Conservation (phyloP, 2,888 invertebrate species). For the Agrenia bidenticulata region DNA sequence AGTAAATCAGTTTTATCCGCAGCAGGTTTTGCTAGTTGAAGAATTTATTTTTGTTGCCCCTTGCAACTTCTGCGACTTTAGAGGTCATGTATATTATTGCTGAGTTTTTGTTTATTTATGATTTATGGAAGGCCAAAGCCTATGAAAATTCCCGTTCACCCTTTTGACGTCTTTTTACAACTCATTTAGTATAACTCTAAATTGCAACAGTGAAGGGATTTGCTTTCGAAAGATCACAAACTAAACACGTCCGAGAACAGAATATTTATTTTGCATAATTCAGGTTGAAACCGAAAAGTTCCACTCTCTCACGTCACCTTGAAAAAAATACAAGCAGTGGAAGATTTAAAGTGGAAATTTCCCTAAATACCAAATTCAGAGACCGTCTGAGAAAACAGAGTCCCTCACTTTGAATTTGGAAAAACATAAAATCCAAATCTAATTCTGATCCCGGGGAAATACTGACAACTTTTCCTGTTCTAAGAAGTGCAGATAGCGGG, state of each 20-base stretch:
- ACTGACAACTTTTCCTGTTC: background rate
- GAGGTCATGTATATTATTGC: too few species aligned
- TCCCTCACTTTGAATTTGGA: slow-evolving; percentile 6
- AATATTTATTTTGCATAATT: too few species aligned
- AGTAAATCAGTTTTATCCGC: background rate
- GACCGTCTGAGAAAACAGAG: background rate
- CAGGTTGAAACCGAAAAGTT: too few species aligned
- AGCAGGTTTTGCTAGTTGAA: background rate
- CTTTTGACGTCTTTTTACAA: too few species aligned
- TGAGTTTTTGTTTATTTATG: background rate
- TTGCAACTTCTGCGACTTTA: too few species aligned
- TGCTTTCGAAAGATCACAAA: too few species aligned
- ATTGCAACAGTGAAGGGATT: too few species aligned
- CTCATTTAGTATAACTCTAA: too few species aligned
- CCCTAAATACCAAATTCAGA: background rate
- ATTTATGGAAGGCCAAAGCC: background rate
- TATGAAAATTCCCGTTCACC: too few species aligned
- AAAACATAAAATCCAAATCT: slow-evolving; percentile 15
- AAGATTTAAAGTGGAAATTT: background rate
- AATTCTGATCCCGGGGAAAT: slow-evolving; percentile 9
- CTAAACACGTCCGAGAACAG: too few species aligned
- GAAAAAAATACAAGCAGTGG: too few species aligned
- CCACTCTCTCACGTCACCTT: too few species aligned
- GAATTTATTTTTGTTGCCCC: background rate
- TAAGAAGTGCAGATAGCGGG: slow-evolving; percentile 14